These are phyloP conservation scores for Ptychochromis oligacanthus DNA, from an alignment of 2,113 vertebrate genomes.

Conservation along the genomic window DNA sequence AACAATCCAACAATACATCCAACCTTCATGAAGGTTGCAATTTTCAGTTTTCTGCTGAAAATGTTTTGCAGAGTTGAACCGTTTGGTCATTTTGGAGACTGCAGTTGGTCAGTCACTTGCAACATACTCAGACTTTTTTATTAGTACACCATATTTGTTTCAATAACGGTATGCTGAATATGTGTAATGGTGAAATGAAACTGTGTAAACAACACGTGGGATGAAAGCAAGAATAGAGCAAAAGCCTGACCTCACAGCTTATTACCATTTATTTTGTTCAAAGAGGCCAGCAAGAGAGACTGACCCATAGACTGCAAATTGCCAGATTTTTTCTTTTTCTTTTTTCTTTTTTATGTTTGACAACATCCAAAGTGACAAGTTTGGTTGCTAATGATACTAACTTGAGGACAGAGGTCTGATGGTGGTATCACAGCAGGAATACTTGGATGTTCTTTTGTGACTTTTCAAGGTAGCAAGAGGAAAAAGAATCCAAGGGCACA, in stretches of 20 bases:
- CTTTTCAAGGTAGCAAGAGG: not conserved
- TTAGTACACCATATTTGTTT: not conserved
- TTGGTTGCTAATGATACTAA: not conserved
- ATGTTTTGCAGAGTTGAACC: not conserved
- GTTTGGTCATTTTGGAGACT: not conserved
- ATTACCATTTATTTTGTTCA: not conserved
- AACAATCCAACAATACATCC: not conserved
- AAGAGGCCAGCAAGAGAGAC: not conserved
- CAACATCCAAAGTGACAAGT: not conserved
- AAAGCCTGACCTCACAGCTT: not conserved
- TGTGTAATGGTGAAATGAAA: not conserved
- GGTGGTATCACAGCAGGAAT: not conserved
- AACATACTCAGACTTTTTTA: not conserved
- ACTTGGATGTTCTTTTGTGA: not conserved
- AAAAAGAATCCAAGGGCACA: accelerated
- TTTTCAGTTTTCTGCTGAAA: not conserved
- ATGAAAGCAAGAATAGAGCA: not conserved
- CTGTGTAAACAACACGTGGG: not conserved
- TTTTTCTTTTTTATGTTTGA: not conserved
- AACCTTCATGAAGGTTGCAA: not conserved
- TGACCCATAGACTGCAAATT: too few relatives aligned
- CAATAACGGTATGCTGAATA: not conserved
- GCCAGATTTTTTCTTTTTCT: too few relatives aligned
- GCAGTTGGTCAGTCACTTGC: not conserved
- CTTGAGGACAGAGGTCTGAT: not conserved